Base-by-base conservation (phyloP, 2,888 invertebrate species). In the Scaptomyza flava region DNA sequence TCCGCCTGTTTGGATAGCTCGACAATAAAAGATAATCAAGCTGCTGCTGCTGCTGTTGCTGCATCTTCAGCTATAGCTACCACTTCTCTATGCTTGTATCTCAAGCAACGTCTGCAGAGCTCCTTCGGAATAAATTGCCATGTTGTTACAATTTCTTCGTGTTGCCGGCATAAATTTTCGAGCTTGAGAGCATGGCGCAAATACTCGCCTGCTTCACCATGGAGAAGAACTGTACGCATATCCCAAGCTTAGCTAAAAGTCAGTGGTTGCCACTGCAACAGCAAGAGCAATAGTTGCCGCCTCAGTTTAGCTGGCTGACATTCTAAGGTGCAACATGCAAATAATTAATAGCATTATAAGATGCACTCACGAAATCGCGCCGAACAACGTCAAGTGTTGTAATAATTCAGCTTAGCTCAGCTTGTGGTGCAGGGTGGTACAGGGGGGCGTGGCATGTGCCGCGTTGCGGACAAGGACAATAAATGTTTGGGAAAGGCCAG, bases 331-430 rank as follows among this genome's bases (percentile, higher is more conserved):
- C 89, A 89, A 91, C 91, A 91, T 91, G 91, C 90, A 91, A 91
- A 91, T 91, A 91, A 91, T 91, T 91, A 91, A 91, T 91, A 91
- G 91, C 90, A 91, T 91, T 91, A 91, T 91, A 91, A 91, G 91
- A 91, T 91, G 91, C 91, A 91, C 91, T 91, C 91, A 91, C 91
- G 91, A 91, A 91, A 90, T 91, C 90, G 85, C 87, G 80, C 79
- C 82, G 84, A 89, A 87, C 89, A 90, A 87, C 89, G 88, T 70
- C 72, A 70, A 72, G 74, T 82, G 81, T 78, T 90, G 89, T 89
- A 90, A 89, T 89, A 90, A 89, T 83, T 89, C 84, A 89, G 78
- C 62, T 67, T 41, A 56, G 51, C 38, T n/a, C 23, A 8, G 23
- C 43, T 51, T 62, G 47, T 51, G n/a, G 41, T 12, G 34, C 11